These are phyloP conservation scores for Vanessa cardui DNA, from an alignment of 2,888 invertebrate genomes.

Conservation along the genomic window DNA sequence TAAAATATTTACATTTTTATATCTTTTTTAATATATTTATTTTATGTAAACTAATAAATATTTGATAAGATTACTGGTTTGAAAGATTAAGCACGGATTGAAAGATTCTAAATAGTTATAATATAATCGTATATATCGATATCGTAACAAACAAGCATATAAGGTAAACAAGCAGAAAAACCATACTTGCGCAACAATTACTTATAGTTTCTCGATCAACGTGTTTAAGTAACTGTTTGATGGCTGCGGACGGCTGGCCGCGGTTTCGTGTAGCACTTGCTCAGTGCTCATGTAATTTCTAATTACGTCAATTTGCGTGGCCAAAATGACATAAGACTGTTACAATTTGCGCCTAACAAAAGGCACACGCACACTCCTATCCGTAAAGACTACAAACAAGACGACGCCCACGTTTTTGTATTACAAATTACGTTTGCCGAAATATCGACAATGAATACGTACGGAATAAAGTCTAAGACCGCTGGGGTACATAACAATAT, in stretches of 20 bases:
- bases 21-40: no score
- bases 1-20: no score
- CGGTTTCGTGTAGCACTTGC: slow-evolving; percentile 53
- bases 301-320: slow-evolving; percentile 79
- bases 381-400: slow-evolving; percentile 36
- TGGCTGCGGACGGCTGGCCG: slow-evolving; percentile 51
- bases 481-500: neutral
- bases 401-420: slow-evolving; percentile 17
- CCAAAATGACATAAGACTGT: slow-evolving; percentile 74
- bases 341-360: slow-evolving; percentile 63
- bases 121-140: no score
- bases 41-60: no score
- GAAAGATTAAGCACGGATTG: no score
- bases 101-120: no score
- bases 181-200: slow-evolving; percentile 37
- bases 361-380: slow-evolving; percentile 45
- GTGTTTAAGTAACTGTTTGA: slow-evolving; percentile 55
- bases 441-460: slow-evolving; percentile 13
- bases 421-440: slow-evolving; percentile 27
- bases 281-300: slow-evolving; percentile 70
- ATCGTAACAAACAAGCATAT: slow-evolving; percentile 1
- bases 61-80: no score
- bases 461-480: neutral
- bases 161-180: slow-evolving; percentile 31
- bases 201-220: slow-evolving; percentile 58